phyloP scores from a whole-genome alignment of 2,113 vertebrate genomes.

The Protobothrops mucrosquamatus region DNA sequence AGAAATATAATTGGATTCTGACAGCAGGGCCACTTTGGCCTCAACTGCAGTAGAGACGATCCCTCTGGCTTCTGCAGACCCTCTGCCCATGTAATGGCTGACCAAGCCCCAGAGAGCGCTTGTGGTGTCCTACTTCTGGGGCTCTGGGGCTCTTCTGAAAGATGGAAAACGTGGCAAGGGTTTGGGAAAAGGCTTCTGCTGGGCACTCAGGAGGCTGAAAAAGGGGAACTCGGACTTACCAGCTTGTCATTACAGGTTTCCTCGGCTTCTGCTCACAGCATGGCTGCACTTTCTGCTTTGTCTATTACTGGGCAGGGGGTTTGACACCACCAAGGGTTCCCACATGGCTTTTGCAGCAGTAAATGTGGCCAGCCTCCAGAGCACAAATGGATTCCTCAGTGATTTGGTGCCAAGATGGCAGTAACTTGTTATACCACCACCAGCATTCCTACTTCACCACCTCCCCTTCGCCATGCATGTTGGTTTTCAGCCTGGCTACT shows the following conservation, averaged over 20 bases:
- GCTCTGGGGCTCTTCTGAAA: neutral
- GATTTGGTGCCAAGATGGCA: neutral
- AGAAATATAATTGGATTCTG: too few relatives aligned
- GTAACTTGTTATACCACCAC: neutral
- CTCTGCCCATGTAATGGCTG: neutral
- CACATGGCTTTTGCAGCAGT: neutral
- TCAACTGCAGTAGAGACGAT: neutral
- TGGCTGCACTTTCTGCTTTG: neutral
- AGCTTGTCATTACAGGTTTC: neutral
- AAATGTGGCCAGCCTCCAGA: neutral
- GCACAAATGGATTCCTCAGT: neutral
- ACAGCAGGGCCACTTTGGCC: neutral
- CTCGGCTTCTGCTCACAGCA: neutral
- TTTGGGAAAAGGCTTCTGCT: neutral
- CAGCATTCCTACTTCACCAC: neutral
- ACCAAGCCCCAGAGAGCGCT: neutral
- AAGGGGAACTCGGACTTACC: neutral
- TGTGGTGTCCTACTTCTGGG: neutral
- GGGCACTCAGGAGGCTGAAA: neutral
- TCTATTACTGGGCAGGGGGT: neutral
- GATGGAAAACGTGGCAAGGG: neutral
- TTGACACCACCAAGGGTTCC: neutral
- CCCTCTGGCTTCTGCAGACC: neutral
- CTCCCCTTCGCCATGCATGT: neutral
- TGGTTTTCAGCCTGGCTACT: neutral